Percentiles rank a stretch among this genome's conserved stretches.
phyloP scores from a whole-genome alignment of 2,888 invertebrate species.

The Pseudoips prasinana region DNA sequence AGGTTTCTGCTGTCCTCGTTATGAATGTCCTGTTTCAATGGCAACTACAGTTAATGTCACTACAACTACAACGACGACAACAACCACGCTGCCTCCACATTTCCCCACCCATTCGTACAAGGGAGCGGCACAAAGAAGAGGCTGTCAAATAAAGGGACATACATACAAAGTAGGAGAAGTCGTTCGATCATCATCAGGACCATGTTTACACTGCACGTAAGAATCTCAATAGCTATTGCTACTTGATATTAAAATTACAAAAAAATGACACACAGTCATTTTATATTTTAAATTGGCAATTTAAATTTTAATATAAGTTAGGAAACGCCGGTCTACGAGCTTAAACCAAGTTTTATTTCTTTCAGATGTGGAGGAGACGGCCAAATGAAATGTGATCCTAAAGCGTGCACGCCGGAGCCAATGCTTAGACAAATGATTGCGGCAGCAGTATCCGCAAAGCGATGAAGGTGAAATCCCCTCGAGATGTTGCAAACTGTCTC shows the following conservation, averaged over 20 bases:
- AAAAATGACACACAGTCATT: neutral
- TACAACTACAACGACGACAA: slow-evolving; percentile 94
- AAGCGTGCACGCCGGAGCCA: slow-evolving; percentile 93
- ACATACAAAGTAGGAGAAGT: slow-evolving; percentile 93
- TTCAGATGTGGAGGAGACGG: slow-evolving; percentile 94
- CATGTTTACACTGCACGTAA: slow-evolving; percentile 97
- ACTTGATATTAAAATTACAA: neutral
- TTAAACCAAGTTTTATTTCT: slow-evolving; percentile 33
- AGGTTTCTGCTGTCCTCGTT: slow-evolving; percentile 97
- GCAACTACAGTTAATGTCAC: slow-evolving; percentile 90
- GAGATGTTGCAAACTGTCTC: slow-evolving; percentile 40
- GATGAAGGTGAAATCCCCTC: slow-evolving; percentile 85
- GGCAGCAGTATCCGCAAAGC: slow-evolving; percentile 87
- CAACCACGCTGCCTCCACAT: slow-evolving; percentile 92
- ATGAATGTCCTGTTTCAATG: slow-evolving; percentile 96
- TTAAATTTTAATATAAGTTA: too few relatives aligned
- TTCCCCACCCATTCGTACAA: slow-evolving; percentile 90
- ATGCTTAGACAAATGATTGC: slow-evolving; percentile 95
- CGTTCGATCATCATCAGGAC: slow-evolving; percentile 93
- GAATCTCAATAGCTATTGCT: too few relatives aligned
- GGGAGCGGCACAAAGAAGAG: slow-evolving; percentile 87
- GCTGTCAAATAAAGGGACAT: slow-evolving; percentile 93
- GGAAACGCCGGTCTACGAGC: too few relatives aligned
- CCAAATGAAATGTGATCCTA: slow-evolving; percentile 97
- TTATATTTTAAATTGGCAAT: too few relatives aligned